Evolutionary conservation across 2,888 invertebrate species (phyloP).

Genomic region (Apoderus coryli): DNA sequence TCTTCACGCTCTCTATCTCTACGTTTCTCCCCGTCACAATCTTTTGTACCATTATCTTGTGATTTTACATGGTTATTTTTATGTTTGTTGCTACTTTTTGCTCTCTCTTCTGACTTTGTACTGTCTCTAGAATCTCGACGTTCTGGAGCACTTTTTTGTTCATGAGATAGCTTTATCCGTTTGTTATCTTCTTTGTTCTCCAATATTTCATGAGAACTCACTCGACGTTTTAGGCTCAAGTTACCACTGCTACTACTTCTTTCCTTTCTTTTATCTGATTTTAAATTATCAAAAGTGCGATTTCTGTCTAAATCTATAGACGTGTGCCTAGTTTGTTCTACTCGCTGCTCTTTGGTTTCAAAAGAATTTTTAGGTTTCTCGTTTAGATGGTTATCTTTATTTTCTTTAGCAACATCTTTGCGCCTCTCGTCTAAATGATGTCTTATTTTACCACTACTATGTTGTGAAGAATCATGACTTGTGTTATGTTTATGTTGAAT

Average conservation of each 20-base stretch:
- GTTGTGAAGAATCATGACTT: slow-evolving; percentile 15
- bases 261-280: slow-evolving; percentile 40
- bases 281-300: slow-evolving; percentile 17
- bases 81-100: slow-evolving; percentile 37
- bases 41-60: slow-evolving; percentile 39
- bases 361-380: slow-evolving; percentile 34
- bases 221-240: slow-evolving; percentile 55
- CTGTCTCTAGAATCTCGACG: slow-evolving; percentile 60
- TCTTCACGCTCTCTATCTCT: slow-evolving; percentile 29
- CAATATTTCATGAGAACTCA: slow-evolving; percentile 61
- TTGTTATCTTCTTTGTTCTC: slow-evolving; percentile 45
- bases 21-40: slow-evolving; percentile 19
- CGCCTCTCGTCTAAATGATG: slow-evolving; percentile 32
- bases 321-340: slow-evolving; percentile 32
- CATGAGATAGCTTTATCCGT: slow-evolving; percentile 40
- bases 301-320: slow-evolving; percentile 36
- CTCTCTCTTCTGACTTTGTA: slow-evolving; percentile 27
- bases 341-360: slow-evolving; percentile 19
- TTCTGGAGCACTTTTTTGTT: slow-evolving; percentile 38
- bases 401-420: slow-evolving; percentile 34
- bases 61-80: slow-evolving; percentile 41
- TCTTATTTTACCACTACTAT: slow-evolving; percentile 23
- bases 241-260: slow-evolving; percentile 48
- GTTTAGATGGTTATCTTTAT: slow-evolving; percentile 35
- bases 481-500: slow-evolving; percentile 24